Conservation (phyloP, 1,140 invertebrate species). For the Lepidurus arcticus region DNA sequence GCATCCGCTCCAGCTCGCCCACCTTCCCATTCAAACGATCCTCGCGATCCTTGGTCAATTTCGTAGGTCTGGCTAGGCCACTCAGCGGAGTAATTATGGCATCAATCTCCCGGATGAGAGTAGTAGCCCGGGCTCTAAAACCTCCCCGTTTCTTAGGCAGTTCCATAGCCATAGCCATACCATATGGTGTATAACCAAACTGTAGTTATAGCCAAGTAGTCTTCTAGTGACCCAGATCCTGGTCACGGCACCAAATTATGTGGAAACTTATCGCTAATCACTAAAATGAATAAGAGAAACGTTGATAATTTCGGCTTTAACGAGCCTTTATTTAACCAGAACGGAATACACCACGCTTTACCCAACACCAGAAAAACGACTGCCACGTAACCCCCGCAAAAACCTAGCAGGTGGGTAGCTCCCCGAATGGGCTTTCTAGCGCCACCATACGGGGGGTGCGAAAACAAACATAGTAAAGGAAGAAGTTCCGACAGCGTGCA, state of each 20-base stretch:
- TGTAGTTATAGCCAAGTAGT: background rate
- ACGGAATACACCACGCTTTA: no score
- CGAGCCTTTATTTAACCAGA: no score
- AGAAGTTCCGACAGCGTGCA: no score
- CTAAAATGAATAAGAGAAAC: no score
- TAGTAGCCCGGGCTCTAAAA: background rate
- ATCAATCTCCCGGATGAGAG: background rate
- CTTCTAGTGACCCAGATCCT: background rate
- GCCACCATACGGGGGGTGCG: no score
- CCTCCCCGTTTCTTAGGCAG: background rate
- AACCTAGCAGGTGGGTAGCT: no score
- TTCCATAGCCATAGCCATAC: background rate
- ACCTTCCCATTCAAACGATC: background rate
- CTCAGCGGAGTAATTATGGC: background rate
- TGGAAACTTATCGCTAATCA: no score
- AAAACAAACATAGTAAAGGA: no score
- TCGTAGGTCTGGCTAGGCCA: background rate
- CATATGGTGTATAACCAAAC: background rate
- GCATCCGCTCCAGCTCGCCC: background rate
- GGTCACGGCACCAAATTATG: background rate
- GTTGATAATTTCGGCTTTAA: no score
- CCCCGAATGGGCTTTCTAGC: no score
- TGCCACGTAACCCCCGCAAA: no score
- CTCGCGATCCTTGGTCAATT: background rate
- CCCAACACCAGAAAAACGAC: no score